phyloP scores from a whole-genome alignment of 92 coral and sea anemone genomes.

The Parazoanthus swiftii region DNA sequence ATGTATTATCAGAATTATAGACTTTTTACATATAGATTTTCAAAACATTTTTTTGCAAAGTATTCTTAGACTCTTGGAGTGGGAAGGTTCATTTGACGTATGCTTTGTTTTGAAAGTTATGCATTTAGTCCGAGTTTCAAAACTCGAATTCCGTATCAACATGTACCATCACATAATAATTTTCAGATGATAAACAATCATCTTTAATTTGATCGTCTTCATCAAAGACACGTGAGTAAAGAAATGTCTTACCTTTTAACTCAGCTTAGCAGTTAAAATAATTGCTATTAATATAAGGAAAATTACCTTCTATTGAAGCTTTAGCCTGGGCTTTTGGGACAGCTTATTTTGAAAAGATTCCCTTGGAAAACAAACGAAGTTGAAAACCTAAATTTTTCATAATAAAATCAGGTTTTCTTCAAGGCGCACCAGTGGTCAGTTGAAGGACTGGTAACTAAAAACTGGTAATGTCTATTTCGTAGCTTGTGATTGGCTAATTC shows the following conservation, averaged over 20 bases:
- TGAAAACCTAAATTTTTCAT: not conserved
- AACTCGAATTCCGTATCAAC: too few relatives aligned
- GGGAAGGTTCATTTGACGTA: too few relatives aligned
- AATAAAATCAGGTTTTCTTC: slow-evolving; percentile 15
- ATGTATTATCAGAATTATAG: too few relatives aligned
- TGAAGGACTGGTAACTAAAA: slow-evolving; percentile 19
- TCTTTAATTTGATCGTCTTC: too few relatives aligned
- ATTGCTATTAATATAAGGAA: too few relatives aligned
- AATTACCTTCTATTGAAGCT: not conserved
- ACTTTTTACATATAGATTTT: too few relatives aligned
- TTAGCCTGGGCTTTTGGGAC: not conserved
- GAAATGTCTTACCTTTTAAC: not conserved
- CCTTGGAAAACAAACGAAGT: not conserved
- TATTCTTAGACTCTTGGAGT: too few relatives aligned
- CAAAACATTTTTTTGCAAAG: too few relatives aligned
- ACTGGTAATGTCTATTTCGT: not conserved
- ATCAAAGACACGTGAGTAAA: too few relatives aligned
- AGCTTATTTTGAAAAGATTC: not conserved
- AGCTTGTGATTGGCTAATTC: slow-evolving; percentile 25
- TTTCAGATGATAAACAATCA: not conserved
- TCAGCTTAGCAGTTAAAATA: not conserved
- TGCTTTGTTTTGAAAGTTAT: too few relatives aligned
- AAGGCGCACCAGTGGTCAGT: not conserved
- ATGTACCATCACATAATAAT: not conserved
- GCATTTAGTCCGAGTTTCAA: too few relatives aligned